Base-by-base conservation (phyloP, 64 coral and sea anemone genomes). In the Pocillopora verrucosa region DNA sequence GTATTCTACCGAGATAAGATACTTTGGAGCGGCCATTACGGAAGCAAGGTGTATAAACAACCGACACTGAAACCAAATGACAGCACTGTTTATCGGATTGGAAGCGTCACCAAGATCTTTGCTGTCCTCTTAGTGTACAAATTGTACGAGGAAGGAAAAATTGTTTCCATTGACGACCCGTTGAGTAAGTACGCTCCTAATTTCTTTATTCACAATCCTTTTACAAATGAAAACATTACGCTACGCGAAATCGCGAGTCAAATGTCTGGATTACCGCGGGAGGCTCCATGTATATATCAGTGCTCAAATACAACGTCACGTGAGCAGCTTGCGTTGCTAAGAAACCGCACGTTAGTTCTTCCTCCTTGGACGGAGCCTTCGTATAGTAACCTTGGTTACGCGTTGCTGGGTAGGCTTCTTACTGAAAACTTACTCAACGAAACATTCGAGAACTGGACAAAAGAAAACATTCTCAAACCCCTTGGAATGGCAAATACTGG, bases 71-170 rank as follows among this genome's bases (percentile, higher is more conserved):
- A 76, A 38, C 86, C 86, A 14, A 37, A 87, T 15, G 37, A 78
- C 34, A 74, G 24, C n/a, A 92, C 90, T 9, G 58, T 76, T 24
- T 92, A 92, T 64, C 84, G 90, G 22, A 92, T 92, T 41, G 90
- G 90, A 79, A 92, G 90, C 75, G 65, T 92, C 19, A 92, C 74
- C 0, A 92, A 92, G 76, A 34, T 92, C 35, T 92, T 92, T 87
- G 24, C 90, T 2, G 90, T 92, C 0, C 45, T 92, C 6, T 72
- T 92, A 63, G 11, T 92, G 36, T 92, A 92, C 25, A 92, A 87
- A 45, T 20, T 92, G 37, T 92, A 76, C 64, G 82, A 92, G 72
- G 65, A 92, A 79, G 90, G 90, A 61, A 64, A 79, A 30, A 87
- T 92, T 19, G 24, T 37, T 57, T 92, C 90, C 4, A 87, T 92